phyloP scores from a whole-genome alignment of 2,113 vertebrate genomes.

The Pterophyllum scalare region DNA sequence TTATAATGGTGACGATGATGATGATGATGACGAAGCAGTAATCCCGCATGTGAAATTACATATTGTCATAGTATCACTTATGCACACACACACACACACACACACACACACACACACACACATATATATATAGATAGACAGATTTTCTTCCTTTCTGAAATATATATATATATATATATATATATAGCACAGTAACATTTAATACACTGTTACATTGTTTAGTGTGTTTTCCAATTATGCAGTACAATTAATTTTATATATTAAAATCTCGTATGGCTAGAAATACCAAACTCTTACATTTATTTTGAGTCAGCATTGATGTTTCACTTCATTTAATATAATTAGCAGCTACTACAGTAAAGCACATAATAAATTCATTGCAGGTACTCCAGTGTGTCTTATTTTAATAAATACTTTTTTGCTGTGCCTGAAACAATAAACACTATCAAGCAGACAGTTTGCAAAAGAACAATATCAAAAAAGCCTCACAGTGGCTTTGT shows the following conservation, averaged over 20 bases:
- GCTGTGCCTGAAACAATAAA: no score
- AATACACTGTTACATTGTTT: neutral
- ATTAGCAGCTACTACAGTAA: neutral
- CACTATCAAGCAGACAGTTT: no score
- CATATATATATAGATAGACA: no score
- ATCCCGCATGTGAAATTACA: neutral
- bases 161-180: no score
- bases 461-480: neutral
- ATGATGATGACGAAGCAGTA: neutral
- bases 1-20: neutral
- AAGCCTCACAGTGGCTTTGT: neutral
- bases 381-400: neutral
- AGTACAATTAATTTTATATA: neutral
- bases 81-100: neutral
- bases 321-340: neutral
- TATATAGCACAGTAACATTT: neutral
- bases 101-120: no score
- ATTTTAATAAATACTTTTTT: no score
- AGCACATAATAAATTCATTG: neutral
- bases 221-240: neutral
- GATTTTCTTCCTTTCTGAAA: neutral
- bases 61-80: neutral
- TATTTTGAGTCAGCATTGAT: neutral
- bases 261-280: neutral
- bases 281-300: neutral